Evolutionary conservation across 2,113 vertebrate genomes (phyloP).

Genomic region (Oophaga pumilio): DNA sequence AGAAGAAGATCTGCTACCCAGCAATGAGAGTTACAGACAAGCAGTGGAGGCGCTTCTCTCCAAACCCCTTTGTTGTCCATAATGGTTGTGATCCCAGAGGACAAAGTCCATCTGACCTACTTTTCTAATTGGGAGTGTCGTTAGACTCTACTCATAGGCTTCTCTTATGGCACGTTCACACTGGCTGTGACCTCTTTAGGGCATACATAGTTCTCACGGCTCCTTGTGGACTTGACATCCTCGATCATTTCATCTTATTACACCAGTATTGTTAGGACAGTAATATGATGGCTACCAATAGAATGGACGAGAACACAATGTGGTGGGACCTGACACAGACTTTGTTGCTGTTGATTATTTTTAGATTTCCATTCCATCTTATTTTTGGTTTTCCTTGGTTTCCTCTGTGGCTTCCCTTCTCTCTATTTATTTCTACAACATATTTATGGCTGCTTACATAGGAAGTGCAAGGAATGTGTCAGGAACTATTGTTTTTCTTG

Average conservation of each 20-base stretch:
- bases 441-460: slow-evolving; percentile 69
- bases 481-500: slow-evolving; percentile 69
- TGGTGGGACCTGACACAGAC: slow-evolving; percentile 70
- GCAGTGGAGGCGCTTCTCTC: no score
- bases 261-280: background rate
- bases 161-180: background rate
- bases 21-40: no score
- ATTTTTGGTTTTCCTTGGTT: slow-evolving; percentile 76
- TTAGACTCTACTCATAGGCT: background rate
- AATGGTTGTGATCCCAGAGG: no score
- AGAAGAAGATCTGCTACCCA: no score
- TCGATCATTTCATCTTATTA: background rate
- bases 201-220: background rate
- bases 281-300: background rate
- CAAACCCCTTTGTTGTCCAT: no score
- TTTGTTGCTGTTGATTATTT: slow-evolving; percentile 78
- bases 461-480: slow-evolving; percentile 69
- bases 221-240: background rate
- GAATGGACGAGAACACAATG: slow-evolving; percentile 49
- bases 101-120: background rate
- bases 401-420: slow-evolving; percentile 79
- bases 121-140: no score
- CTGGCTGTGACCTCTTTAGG: background rate
- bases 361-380: slow-evolving; percentile 80
- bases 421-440: slow-evolving; percentile 65